Percentiles rank a stretch among this genome's conserved stretches.
Evolutionary conservation across 2,888 invertebrate species (phyloP).

Genomic region (Muschampia plurimacula): DNA sequence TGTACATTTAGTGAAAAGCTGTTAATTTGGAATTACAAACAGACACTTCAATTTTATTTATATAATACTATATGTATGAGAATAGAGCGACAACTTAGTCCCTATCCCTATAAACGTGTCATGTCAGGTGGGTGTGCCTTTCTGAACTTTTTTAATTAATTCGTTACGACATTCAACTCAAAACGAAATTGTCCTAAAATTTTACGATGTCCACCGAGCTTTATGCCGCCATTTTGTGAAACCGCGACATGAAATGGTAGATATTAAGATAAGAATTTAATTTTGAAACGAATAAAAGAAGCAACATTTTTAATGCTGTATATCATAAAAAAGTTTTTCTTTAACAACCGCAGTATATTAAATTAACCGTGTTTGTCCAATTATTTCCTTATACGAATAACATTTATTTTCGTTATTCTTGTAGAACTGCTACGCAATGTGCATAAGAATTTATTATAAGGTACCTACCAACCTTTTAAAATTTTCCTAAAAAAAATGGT

Average conservation of each 20-base stretch:
- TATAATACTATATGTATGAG: not conserved
- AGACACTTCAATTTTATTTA: too few relatives aligned
- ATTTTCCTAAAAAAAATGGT: too few relatives aligned
- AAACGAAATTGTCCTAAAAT: slow-evolving; percentile 57
- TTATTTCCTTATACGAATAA: not conserved
- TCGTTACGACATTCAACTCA: slow-evolving; percentile 51
- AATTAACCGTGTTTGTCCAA: not conserved
- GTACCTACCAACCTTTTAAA: too few relatives aligned
- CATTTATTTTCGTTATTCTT: too few relatives aligned
- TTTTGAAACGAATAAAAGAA: slow-evolving; percentile 17
- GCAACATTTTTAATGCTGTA: not conserved
- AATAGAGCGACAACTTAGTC: slow-evolving; percentile 19
- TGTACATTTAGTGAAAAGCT: too few relatives aligned
- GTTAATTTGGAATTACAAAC: too few relatives aligned
- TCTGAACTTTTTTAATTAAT: slow-evolving; percentile 52
- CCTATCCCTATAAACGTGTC: not conserved
- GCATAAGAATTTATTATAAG: too few relatives aligned
- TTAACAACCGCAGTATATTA: not conserved
- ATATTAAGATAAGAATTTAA: slow-evolving; percentile 38
- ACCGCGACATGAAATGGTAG: slow-evolving; percentile 29
- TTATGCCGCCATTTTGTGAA: slow-evolving; percentile 42
- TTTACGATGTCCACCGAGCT: slow-evolving; percentile 55
- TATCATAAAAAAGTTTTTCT: not conserved
- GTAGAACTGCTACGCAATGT: too few relatives aligned
- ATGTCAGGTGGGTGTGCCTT: slow-evolving; percentile 29